A percentile compares a stretch with the other conserved stretches of the same genome.
Evolutionary conservation across 2,888 invertebrate species (phyloP).

Genomic region (Acutogordius australiensis): DNA sequence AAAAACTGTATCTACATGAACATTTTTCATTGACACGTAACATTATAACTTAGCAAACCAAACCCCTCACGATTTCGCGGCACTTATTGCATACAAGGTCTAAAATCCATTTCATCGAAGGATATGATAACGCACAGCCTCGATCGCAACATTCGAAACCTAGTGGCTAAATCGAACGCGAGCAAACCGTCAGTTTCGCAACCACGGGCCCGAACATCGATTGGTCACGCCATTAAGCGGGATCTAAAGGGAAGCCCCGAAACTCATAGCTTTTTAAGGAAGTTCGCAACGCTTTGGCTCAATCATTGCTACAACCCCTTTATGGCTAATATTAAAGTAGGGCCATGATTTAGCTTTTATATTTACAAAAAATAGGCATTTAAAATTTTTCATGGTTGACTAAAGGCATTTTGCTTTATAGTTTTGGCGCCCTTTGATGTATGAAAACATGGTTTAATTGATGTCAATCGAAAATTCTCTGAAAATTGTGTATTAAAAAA

Average conservation of each 20-base stretch:
- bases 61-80: neutral
- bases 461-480: too few species aligned
- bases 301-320: neutral
- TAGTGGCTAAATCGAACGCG: neutral
- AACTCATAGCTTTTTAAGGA: neutral
- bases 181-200: neutral
- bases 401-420: too few species aligned
- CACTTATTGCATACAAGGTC: slow-evolving; percentile 1
- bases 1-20: too few species aligned
- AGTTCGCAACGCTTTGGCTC: neutral
- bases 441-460: too few species aligned
- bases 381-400: too few species aligned
- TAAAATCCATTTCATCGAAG: neutral
- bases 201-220: neutral
- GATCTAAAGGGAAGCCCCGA: neutral
- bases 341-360: too few species aligned
- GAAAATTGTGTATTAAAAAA: too few species aligned
- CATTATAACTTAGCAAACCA: too few species aligned
- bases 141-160: neutral
- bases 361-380: too few species aligned
- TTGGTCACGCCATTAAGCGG: neutral
- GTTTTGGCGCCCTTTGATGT: too few species aligned
- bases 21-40: too few species aligned
- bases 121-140: neutral
- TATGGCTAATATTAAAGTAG: neutral